Base-by-base conservation (phyloP, 2,888 invertebrate species). In the Eristalis tenax region DNA sequence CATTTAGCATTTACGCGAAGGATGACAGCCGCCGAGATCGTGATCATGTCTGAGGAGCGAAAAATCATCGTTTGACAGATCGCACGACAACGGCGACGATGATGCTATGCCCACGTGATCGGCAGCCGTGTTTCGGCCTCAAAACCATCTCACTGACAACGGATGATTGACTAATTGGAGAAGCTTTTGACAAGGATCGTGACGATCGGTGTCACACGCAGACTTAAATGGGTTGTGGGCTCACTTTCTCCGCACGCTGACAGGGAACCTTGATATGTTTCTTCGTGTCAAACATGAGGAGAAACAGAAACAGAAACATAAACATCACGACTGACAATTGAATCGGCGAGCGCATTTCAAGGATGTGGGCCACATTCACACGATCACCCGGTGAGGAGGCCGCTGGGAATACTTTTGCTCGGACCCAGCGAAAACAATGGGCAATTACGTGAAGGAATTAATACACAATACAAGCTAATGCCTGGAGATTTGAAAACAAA, bases 91-190 rank as follows among this genome's bases (percentile, higher is more conserved):
- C 43, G 61, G n/a, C n/a, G n/a, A n/a, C n/a, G n/a, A n/a, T n/a
- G n/a, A 66, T 83, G 35, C 69, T 69, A 35, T 32, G 32, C 68
- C 35, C 18, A 38, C 40, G n/a, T 63, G 56, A 56, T 40, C 1
- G 50, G 18, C 63, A 66, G 56, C 18, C 40, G 22, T 8, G 15
- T 23, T 5, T 8, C 28, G 38, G 50, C 68, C 63, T 71, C 18
- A 76, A 70, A 82, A 63, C 71, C 71, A 61, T 32, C 56, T 73
- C 76, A 50, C 23, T 61, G 38, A 28, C 66, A 59, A 61, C 32
- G 61, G 50, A 22, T 81, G 84, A 80, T 68, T 81, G 76, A 81
- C 76, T 76, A 81, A 77, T 77, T 85, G 81, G 38, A 38, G 61
- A 71, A 66, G 66, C 22, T 69, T 61, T 18, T 22, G 80, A 68